Conservation (phyloP, 2,113 vertebrate genomes). For the Paracanthobrama guichenoti region DNA sequence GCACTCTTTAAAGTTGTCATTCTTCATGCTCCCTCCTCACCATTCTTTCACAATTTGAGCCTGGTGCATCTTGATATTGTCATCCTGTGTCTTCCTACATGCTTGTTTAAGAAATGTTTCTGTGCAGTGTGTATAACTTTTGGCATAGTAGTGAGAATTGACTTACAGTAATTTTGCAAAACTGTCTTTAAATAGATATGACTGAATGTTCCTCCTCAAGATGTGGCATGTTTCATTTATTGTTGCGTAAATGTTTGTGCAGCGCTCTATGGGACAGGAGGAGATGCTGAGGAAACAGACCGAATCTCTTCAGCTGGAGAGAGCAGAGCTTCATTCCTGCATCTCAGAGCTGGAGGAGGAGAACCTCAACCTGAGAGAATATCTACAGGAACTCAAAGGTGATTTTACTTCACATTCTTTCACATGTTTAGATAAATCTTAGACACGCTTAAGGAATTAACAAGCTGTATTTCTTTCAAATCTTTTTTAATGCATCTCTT, state of each 20-base stretch:
- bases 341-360: conserved; percentile 76
- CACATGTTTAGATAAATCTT: background rate
- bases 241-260: conserved; percentile 34
- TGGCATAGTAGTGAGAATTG: too few species aligned
- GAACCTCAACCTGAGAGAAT: conserved; percentile 67
- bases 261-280: conserved; percentile 69
- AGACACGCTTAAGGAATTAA: background rate
- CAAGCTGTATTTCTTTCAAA: background rate
- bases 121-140: too few species aligned
- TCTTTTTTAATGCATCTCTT: background rate
- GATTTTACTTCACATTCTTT: background rate
- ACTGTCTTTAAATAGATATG: too few species aligned
- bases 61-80: too few species aligned
- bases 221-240: background rate
- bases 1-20: too few species aligned
- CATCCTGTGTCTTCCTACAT: too few species aligned
- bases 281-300: conserved; percentile 61
- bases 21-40: too few species aligned
- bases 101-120: too few species aligned
- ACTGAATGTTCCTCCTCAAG: too few species aligned
- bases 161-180: too few species aligned
- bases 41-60: background rate
- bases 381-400: conserved; percentile 66
- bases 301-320: conserved; percentile 60
- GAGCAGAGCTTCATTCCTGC: conserved; percentile 66